phyloP scores from a whole-genome alignment of 2,888 invertebrate species.

The Drosophila prolongata region DNA sequence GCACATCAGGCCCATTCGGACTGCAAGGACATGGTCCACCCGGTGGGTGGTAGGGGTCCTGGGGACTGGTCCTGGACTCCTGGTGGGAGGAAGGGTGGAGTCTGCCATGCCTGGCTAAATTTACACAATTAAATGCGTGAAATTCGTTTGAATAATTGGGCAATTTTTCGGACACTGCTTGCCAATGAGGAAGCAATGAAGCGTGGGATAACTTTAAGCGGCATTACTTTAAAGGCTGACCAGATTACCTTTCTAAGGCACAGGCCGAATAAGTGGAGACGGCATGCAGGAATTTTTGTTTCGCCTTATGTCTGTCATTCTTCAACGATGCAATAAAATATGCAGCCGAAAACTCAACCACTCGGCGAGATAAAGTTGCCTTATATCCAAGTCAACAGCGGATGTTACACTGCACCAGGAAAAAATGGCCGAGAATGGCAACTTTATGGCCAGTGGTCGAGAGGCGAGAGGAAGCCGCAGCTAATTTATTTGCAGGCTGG shows the following conservation, averaged over 20 bases:
- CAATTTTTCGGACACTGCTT: constrained; percentile 64
- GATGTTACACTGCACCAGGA: constrained; percentile 2
- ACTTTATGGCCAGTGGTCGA: constrained; percentile 65
- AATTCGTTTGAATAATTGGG: constrained; percentile 79
- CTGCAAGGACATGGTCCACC: neutral
- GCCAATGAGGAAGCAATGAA: constrained; percentile 8
- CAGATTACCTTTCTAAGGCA: neutral
- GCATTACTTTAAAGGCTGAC: constrained; percentile 14
- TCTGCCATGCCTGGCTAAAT: constrained; percentile 76
- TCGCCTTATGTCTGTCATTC: neutral
- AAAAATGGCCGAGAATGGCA: constrained; percentile 20
- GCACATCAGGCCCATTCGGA: constrained; percentile 33
- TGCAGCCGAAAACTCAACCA: constrained; percentile 21
- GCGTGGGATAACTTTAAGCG: constrained; percentile 11
- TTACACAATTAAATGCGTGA: constrained; percentile 81
- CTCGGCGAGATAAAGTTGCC: constrained; percentile 51
- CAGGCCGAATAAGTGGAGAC: constrained; percentile 3
- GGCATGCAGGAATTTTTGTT: neutral
- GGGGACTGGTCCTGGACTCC: constrained; percentile 3
- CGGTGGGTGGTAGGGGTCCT: constrained; percentile 12
- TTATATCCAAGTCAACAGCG: constrained; percentile 50
- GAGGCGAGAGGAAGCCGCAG: constrained; percentile 66
- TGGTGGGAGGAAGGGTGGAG: constrained; percentile 39
- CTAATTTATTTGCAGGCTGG: constrained; percentile 76
- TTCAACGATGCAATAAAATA: constrained; percentile 46